Percentiles rank a stretch among this genome's conserved stretches.
phyloP scores from a whole-genome alignment of 2,797 vertebrate genomes.

The Sternotherus odoratus region DNA sequence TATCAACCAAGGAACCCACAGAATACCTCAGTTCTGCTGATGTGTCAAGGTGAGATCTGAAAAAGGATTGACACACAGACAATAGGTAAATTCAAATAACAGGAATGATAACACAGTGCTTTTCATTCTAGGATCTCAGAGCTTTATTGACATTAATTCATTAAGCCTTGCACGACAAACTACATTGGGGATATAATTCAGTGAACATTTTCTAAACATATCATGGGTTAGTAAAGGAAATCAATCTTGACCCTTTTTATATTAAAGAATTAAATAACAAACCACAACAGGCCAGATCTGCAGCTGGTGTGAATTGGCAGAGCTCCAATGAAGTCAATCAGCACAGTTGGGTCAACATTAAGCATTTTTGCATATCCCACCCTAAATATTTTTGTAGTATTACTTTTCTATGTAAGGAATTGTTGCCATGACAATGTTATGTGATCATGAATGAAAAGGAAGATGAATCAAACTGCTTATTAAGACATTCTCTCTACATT shows the following conservation, averaged over 20 bases:
- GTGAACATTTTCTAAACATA: background rate
- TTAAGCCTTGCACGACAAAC: background rate
- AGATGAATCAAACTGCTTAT: background rate
- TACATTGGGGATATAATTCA: background rate
- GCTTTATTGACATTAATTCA: background rate
- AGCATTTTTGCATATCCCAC: background rate
- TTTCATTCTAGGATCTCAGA: background rate
- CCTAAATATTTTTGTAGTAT: background rate
- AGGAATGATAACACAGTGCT: background rate
- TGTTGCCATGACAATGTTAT: background rate
- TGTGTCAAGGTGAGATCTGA: constrained; percentile 93
- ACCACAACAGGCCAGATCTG: background rate
- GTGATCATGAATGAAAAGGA: background rate
- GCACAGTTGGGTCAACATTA: background rate
- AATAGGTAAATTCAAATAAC: background rate
- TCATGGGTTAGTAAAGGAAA: background rate
- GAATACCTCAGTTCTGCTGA: constrained; percentile 94
- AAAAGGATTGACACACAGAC: background rate
- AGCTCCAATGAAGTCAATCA: background rate
- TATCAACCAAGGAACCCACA: constrained; percentile 93
- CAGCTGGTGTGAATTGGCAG: background rate
- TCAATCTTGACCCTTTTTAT: background rate
- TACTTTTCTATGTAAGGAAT: background rate
- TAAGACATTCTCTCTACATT: background rate
- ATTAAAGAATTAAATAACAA: background rate